Percentiles rank a stretch among this genome's conserved stretches.
phyloP scores from a whole-genome alignment of 2,113 vertebrate genomes.

The Diadophis punctatus region DNA sequence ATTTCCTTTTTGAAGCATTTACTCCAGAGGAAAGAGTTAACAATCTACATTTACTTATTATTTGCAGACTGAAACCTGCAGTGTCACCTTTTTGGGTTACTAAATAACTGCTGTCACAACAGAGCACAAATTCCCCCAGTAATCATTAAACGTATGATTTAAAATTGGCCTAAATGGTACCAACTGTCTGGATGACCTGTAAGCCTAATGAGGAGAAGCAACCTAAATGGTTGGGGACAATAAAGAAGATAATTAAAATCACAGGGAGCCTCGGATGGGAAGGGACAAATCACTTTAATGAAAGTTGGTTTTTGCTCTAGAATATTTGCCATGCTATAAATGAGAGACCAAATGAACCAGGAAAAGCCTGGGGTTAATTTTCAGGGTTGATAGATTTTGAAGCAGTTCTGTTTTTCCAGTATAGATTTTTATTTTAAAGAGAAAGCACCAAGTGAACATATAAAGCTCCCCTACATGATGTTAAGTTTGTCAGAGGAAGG shows the following conservation, averaged over 20 bases:
- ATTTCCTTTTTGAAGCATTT: not conserved
- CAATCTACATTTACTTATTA: not conserved
- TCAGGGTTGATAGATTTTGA: not conserved
- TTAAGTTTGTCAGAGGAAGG: not conserved
- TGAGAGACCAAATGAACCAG: not conserved
- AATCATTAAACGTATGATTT: not conserved
- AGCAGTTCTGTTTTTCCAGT: not conserved
- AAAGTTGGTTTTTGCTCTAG: not conserved
- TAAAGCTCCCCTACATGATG: not conserved
- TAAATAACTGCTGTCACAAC: not conserved
- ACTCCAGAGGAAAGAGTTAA: not conserved
- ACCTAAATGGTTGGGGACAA: not conserved
- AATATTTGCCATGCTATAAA: not conserved
- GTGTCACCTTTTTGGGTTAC: not conserved
- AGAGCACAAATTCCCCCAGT: not conserved
- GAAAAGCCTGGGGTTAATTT: not conserved
- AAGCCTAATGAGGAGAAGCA: constrained; percentile 4
- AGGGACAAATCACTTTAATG: not conserved
- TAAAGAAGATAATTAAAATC: constrained; percentile 10
- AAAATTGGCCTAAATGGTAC: not conserved
- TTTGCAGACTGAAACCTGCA: not conserved
- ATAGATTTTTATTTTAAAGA: not conserved
- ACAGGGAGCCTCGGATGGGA: not conserved
- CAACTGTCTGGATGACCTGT: constrained; percentile 4
- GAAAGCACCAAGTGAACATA: not conserved